These are phyloP conservation scores for Carcinoscorpius rotundicauda DNA, from an alignment of 1,140 invertebrate species.

Conservation along the genomic window DNA sequence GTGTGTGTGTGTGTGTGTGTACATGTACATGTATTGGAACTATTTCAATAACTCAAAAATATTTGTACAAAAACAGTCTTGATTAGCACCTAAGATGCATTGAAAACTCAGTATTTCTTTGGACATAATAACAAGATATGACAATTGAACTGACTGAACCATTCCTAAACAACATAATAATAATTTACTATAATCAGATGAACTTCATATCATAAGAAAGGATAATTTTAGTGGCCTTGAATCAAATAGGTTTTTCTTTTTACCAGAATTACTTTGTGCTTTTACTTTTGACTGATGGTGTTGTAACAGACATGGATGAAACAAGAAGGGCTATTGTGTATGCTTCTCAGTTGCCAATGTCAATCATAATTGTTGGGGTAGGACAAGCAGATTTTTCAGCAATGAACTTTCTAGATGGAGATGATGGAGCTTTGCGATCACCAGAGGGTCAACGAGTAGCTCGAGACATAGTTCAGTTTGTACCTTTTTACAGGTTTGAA, in stretches of 20 bases:
- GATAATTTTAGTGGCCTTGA: no score
- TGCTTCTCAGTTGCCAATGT: constrained; percentile 44
- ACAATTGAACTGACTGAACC: not conserved
- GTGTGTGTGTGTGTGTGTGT: no score
- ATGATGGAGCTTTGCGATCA: constrained; percentile 12
- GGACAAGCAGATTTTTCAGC: constrained; percentile 44
- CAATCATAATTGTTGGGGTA: constrained; percentile 44
- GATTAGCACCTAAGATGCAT: not conserved
- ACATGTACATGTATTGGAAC: no score
- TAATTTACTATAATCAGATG: not conserved
- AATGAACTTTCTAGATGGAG: constrained; percentile 22
- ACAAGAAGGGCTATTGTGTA: constrained; percentile 45
- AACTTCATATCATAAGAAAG: not conserved
- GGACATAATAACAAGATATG: not conserved
- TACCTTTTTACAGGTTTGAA: constrained; percentile 15
- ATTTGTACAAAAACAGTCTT: not conserved
- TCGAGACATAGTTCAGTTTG: constrained; percentile 23
- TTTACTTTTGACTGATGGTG: constrained; percentile 52
- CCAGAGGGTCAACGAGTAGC: constrained; percentile 16
- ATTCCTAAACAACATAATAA: not conserved
- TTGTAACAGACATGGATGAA: constrained; percentile 50
- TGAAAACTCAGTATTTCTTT: not conserved
- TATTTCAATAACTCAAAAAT: no score
- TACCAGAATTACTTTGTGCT: constrained; percentile 37
- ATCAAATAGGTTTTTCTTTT: not conserved